phyloP scores from a whole-genome alignment of 2,888 invertebrate species.

The Azorinus chamasolen region DNA sequence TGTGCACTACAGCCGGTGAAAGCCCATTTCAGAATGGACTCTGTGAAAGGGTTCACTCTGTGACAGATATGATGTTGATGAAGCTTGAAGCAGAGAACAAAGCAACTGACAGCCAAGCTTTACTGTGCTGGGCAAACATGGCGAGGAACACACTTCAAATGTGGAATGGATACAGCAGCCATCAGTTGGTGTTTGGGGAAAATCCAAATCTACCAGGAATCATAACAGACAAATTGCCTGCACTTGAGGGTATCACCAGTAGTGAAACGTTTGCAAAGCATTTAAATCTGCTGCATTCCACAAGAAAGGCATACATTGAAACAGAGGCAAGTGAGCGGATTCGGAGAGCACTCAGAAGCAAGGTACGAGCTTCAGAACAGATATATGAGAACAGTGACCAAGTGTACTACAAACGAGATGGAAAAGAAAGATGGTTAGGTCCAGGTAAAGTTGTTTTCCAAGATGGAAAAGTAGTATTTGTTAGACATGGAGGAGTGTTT shows the following conservation, averaged over 20 bases:
- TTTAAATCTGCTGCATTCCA: slow-evolving; percentile 35
- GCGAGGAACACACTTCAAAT: slow-evolving; percentile 51
- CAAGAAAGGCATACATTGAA: slow-evolving; percentile 55
- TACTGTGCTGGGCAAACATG: slow-evolving; percentile 53
- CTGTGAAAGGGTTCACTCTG: slow-evolving; percentile 31
- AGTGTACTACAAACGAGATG: slow-evolving; percentile 40
- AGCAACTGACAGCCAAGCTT: slow-evolving; percentile 8
- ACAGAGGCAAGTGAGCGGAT: slow-evolving; percentile 64
- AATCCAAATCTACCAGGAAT: slow-evolving; percentile 34
- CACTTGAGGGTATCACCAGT: slow-evolving; percentile 51
- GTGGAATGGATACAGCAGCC: slow-evolving; percentile 52
- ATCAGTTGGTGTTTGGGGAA: slow-evolving; percentile 48
- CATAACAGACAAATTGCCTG: slow-evolving; percentile 29
- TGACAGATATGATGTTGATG: slow-evolving; percentile 44
- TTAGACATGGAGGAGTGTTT: slow-evolving; percentile 11
- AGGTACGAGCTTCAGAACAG: slow-evolving; percentile 52
- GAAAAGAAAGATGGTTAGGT: slow-evolving; percentile 42
- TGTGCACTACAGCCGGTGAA: slow-evolving; percentile 38
- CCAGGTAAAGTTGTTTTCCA: slow-evolving; percentile 57
- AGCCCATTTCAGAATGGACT: too few species aligned
- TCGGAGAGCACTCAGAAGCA: slow-evolving; percentile 53
- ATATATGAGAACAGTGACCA: slow-evolving; percentile 1
- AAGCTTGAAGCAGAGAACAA: slow-evolving; percentile 28
- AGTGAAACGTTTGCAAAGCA: slow-evolving; percentile 21
- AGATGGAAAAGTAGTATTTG: slow-evolving; percentile 11